A percentile compares a stretch with the other conserved stretches of the same genome.
These are phyloP conservation scores for Anniella stebbinsi DNA, from an alignment of 2,797 vertebrate species.

Conservation along the genomic window DNA sequence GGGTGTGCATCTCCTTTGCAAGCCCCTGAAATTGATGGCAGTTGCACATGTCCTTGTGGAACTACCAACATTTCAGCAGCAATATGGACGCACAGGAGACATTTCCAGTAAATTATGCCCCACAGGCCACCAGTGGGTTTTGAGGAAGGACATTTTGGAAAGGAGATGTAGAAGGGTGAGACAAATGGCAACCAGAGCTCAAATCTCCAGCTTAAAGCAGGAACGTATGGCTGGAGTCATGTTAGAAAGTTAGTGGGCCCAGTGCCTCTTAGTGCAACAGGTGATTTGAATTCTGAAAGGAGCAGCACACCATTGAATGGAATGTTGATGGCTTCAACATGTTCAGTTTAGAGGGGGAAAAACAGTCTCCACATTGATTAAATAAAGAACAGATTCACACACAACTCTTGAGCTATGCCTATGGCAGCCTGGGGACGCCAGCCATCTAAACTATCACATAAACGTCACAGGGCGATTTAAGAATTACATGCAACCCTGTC, in stretches of 20 bases:
- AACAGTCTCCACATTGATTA: neutral
- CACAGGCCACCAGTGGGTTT: neutral
- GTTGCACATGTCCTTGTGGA: neutral
- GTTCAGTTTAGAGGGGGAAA: neutral
- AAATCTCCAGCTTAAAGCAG: neutral
- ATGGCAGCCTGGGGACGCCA: neutral
- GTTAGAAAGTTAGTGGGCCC: neutral
- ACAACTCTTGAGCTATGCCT: neutral
- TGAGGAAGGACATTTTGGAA: neutral
- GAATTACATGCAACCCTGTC: neutral
- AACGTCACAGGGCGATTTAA: neutral
- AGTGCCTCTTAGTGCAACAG: neutral
- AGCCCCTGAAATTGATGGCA: neutral
- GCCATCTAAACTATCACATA: neutral
- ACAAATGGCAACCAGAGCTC: neutral
- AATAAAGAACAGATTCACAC: neutral
- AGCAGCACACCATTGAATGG: neutral
- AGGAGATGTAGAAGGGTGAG: neutral
- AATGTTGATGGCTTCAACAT: neutral
- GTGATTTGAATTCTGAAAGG: neutral
- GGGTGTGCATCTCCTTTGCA: neutral
- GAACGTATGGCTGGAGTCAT: neutral
- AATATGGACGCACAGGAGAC: fast-evolving
- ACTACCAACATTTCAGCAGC: neutral
- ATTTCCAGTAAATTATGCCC: neutral